A percentile compares a stretch with the other conserved stretches of the same genome.
These are phyloP conservation scores for Oryzias javanicus DNA, from an alignment of 2,113 vertebrate species.

Conservation along the genomic window DNA sequence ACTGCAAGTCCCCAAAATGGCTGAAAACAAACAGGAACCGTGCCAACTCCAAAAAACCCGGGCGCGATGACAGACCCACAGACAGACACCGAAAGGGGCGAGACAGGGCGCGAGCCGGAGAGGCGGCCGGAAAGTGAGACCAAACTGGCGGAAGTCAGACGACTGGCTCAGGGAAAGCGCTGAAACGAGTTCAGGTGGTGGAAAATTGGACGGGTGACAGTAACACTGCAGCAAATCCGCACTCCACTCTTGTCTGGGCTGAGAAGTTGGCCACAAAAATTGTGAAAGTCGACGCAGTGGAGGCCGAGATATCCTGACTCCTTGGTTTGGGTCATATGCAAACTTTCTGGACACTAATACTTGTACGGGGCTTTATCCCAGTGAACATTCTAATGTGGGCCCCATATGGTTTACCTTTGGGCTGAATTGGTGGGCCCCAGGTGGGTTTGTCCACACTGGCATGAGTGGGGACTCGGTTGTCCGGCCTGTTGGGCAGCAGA, in stretches of 20 bases:
- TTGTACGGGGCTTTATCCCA: too few relatives aligned
- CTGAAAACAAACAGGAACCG: conserved; percentile 86
- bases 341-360: not conserved
- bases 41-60: conserved; percentile 79
- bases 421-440: too few relatives aligned
- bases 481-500: too few relatives aligned
- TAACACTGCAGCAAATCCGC: conserved; percentile 1
- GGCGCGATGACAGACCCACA: conserved; percentile 63
- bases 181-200: conserved; percentile 64
- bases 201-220: conserved; percentile 38
- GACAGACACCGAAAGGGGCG: conserved; percentile 29
- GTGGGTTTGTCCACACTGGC: too few relatives aligned
- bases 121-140: conserved; percentile 45
- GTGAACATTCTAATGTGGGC: too few relatives aligned
- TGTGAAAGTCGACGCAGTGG: conserved; percentile 11
- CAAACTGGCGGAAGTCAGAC: conserved; percentile 61
- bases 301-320: conserved; percentile 11
- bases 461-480: too few relatives aligned
- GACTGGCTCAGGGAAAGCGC: conserved; percentile 56
- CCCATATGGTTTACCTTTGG: too few relatives aligned
- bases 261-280: conserved; percentile 8
- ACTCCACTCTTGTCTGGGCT: conserved; percentile 7
- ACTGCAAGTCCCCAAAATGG: conserved; percentile 86
- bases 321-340: not conserved
- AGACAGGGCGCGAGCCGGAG: conserved; percentile 39